Percentiles rank a stretch among this genome's conserved stretches.
phyloP scores from a whole-genome alignment of 1,140 invertebrate genomes.

The Drosophila lacertosa region DNA sequence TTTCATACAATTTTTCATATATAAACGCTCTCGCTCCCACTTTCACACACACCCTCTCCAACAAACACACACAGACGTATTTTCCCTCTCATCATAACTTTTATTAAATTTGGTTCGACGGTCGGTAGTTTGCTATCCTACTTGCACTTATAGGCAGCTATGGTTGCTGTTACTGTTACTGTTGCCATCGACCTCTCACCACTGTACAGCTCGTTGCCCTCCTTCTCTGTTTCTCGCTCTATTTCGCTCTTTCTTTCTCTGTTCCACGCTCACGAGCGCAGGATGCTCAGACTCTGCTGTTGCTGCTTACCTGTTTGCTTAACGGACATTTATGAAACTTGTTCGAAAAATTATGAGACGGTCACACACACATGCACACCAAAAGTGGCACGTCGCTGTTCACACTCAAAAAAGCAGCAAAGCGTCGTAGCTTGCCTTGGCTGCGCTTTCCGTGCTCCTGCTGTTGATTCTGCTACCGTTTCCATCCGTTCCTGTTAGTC shows the following conservation, averaged over 20 bases:
- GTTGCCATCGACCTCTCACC: conserved; percentile 69
- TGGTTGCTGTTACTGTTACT: conserved; percentile 69
- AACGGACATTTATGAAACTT: conserved; percentile 79
- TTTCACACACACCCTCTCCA: conserved; percentile 36
- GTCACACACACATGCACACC: conserved; percentile 26
- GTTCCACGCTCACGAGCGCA: conserved; percentile 21
- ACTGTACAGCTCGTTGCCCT: conserved; percentile 7
- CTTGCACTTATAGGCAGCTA: conserved; percentile 32
- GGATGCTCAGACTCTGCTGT: conserved; percentile 55
- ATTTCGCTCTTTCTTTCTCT: conserved; percentile 36
- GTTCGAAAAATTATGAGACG: conserved; percentile 79
- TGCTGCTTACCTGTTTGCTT: conserved; percentile 62
- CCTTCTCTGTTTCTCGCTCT: conserved; percentile 41
- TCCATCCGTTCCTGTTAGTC: conserved; percentile 68
- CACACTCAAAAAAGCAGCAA: conserved; percentile 13
- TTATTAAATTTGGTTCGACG: conserved; percentile 70
- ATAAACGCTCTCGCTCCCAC: conserved; percentile 60
- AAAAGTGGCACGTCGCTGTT: conserved; percentile 8
- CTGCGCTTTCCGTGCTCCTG: conserved; percentile 9
- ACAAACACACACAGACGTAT: conserved; percentile 16
- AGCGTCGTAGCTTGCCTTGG: conserved; percentile 3
- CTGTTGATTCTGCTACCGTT: conserved; percentile 43
- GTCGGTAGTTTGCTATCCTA: conserved; percentile 35
- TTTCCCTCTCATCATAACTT: conserved; percentile 79
- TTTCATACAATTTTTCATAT: conserved; percentile 81